phyloP scores from a whole-genome alignment of 2,113 vertebrate genomes.

The Phyllostomus hastatus region DNA sequence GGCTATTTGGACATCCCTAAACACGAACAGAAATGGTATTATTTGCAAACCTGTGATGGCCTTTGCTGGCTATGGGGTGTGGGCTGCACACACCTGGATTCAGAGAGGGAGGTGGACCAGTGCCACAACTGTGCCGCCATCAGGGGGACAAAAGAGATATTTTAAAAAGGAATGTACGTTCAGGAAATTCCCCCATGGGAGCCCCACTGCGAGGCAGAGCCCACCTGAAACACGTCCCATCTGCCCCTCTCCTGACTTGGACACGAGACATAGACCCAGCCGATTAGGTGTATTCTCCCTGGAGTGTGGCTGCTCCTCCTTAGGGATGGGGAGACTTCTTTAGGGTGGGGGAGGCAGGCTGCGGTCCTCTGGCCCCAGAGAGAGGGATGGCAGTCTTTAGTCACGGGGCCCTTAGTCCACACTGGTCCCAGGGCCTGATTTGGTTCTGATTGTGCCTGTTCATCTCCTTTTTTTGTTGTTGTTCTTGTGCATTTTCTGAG shows the following conservation, averaged over 20 bases:
- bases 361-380: background rate
- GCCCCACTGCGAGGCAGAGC: background rate
- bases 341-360: background rate
- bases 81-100: background rate
- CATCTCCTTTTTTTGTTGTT: background rate
- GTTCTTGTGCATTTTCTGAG: background rate
- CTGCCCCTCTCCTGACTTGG: background rate
- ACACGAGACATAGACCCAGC: rapidly evolving
- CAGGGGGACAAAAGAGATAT: background rate
- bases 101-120: background rate
- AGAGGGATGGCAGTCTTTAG: background rate
- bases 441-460: background rate
- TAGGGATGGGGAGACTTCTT: background rate
- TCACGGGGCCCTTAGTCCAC: background rate
- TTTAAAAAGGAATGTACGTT: background rate
- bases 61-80: background rate
- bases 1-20: background rate
- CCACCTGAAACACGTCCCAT: background rate
- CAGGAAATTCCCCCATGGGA: background rate
- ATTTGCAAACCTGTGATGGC: background rate
- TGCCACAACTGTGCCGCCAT: background rate
- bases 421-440: background rate
- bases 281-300: background rate
- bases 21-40: background rate
- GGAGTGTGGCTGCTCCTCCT: rapidly evolving